Conservation (phyloP, 2,797 vertebrate genomes). For the Xenentodon cancila region DNA sequence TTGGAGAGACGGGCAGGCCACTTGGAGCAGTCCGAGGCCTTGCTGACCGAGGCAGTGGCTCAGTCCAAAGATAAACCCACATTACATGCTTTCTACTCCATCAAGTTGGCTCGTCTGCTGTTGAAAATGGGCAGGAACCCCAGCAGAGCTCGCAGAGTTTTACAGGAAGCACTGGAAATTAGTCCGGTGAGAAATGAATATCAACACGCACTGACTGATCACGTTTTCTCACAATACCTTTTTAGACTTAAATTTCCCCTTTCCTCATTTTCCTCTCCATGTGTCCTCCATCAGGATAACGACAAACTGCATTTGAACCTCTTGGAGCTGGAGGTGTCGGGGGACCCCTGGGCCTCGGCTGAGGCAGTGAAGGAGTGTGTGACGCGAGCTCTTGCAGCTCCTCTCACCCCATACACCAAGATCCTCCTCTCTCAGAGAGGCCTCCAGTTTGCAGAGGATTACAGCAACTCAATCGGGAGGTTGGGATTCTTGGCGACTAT, state of each 20-base stretch:
- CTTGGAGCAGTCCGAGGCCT: conserved; percentile 80
- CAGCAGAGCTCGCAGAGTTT: conserved; percentile 77
- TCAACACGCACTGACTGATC: too few species aligned
- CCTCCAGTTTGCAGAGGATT: conserved; percentile 88
- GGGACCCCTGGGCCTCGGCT: conserved; percentile 76
- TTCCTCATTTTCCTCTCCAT: not conserved
- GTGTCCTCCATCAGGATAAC: conserved; percentile 79
- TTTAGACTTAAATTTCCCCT: too few species aligned
- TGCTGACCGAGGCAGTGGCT: conserved; percentile 82
- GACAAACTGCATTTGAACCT: conserved; percentile 86
- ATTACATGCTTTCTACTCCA: conserved; percentile 87
- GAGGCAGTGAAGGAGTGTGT: conserved; percentile 85
- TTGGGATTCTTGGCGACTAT: conserved; percentile 44
- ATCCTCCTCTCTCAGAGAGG: conserved; percentile 86
- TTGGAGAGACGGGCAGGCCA: conserved; percentile 84
- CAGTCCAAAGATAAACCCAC: conserved; percentile 81
- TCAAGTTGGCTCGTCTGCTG: conserved; percentile 86
- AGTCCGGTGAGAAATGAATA: conserved; percentile 80
- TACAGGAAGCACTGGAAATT: conserved; percentile 85
- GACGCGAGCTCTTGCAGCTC: conserved; percentile 82
- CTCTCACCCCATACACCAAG: conserved; percentile 82
- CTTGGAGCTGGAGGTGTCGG: conserved; percentile 86
- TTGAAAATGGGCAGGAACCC: conserved; percentile 81
- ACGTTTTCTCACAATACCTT: too few species aligned
- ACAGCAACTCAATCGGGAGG: conserved; percentile 85